Conservation (phyloP, 2,797 vertebrate genomes). For the Percopsis omiscomaycus region DNA sequence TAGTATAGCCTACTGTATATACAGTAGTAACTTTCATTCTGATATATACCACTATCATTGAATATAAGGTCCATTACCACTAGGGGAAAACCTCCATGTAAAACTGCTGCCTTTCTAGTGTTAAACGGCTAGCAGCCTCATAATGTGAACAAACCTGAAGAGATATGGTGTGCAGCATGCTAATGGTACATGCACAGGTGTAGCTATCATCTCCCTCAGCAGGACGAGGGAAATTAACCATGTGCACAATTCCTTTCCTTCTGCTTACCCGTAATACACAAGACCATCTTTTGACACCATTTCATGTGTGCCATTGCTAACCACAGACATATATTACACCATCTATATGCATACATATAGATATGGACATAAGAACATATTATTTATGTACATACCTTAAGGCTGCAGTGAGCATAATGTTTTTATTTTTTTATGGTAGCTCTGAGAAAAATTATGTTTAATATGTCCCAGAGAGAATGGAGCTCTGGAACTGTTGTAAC, state of each 20-base stretch:
- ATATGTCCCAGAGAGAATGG: too few relatives aligned
- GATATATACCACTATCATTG: too few relatives aligned
- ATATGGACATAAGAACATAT: background rate
- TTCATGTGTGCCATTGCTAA: conserved; percentile 12
- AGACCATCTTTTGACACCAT: conserved; percentile 15
- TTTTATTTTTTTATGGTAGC: background rate
- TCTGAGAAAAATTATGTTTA: background rate
- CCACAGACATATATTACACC: conserved; percentile 9
- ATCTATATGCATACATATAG: background rate
- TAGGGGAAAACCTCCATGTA: too few relatives aligned
- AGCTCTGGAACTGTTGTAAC: background rate
- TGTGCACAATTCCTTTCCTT: conserved; percentile 31
- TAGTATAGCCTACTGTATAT: too few relatives aligned
- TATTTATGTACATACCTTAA: too few relatives aligned
- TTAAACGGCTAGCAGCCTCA: too few relatives aligned
- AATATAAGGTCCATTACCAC: too few relatives aligned
- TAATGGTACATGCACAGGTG: background rate
- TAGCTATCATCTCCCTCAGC: background rate
- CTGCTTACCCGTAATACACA: conserved; percentile 14
- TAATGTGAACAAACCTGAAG: too few relatives aligned
- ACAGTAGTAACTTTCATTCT: too few relatives aligned
- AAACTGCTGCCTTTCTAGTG: too few relatives aligned
- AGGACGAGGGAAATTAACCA: background rate
- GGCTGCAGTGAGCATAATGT: too few relatives aligned
- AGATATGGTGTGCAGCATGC: background rate